Percentiles rank a stretch among this genome's conserved stretches.
These are phyloP conservation scores for Caenorhabditis macrosperma DNA, from an alignment of 2,888 invertebrate genomes.

Conservation along the genomic window DNA sequence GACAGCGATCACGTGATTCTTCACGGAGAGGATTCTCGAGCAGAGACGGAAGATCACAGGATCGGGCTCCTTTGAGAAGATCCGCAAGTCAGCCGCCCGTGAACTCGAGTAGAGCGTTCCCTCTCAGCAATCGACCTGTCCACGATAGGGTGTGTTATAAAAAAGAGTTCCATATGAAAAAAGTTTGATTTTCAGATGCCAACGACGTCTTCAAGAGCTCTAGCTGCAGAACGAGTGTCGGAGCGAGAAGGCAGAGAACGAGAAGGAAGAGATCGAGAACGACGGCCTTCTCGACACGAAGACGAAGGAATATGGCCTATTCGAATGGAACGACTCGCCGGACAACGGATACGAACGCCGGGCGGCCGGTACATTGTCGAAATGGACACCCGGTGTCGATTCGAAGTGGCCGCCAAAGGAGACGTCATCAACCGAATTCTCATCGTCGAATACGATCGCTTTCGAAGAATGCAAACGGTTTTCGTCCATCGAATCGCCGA, in stretches of 20 bases:
- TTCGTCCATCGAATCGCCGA: slow-evolving; percentile 41
- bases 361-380: slow-evolving; percentile 59
- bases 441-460: slow-evolving; percentile 29
- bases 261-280: neutral
- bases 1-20: slow-evolving; percentile 18
- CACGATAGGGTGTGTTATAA: slow-evolving; percentile 13
- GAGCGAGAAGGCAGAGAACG: slow-evolving; percentile 2
- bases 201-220: neutral
- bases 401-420: slow-evolving; percentile 41
- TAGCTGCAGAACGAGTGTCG: neutral
- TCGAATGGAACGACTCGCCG: slow-evolving; percentile 29
- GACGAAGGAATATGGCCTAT: slow-evolving; percentile 31
- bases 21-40: neutral
- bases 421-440: slow-evolving; percentile 33
- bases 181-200: slow-evolving; percentile 4
- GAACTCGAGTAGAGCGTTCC: neutral
- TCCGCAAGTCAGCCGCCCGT: slow-evolving; percentile 13
- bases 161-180: neutral
- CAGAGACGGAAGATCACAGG: neutral
- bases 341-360: slow-evolving; percentile 37
- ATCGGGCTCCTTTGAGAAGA: neutral
- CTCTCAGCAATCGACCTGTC: neutral
- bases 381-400: slow-evolving; percentile 36
- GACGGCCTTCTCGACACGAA: neutral
- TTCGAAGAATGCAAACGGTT: slow-evolving; percentile 29